Evolutionary conservation across 92 coral and sea anemone genomes (phyloP), one percentile per base, ranked within the genome.

Genomic region (Phenganax subtilis): DNA sequence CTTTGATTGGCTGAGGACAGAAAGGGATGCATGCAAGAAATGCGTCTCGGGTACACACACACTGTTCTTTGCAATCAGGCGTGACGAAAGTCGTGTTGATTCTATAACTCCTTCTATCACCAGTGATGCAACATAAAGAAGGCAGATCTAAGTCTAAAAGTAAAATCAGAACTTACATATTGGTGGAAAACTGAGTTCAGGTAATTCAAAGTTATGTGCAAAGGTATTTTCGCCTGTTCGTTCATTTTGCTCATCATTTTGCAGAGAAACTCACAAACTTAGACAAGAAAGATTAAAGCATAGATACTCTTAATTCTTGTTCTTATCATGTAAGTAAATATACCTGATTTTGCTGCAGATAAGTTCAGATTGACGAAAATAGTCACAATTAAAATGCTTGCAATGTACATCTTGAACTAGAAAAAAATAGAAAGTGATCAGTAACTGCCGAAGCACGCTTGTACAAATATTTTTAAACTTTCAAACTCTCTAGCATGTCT

Each of bases 31-130:
- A 75, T 6, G 64, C 80, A 75, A 75, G 62, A 55, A 55, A 59
- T 55, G 63, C 80, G 16, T 75, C 64, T 0, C 9, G 80, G 28
- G 80, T 75, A 57, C 80, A 75, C 12, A 75, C 80, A 75, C 80
- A 75, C 25, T 55, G 20, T 16, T 44, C n/a, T 59, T 55, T 55
- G 57, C 80, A 75, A 29, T 75, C 80, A 75, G 80, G 20, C 3
- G 80, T 75, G 55, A 59, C 30, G 57, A 75, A 75, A 7, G 80
- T 75, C 9, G 80, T 75, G 52, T 75, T 75, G 31, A 55, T 17
- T 54, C 25, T 28, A 25, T 55, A 75, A 55, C 57, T 75, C 1
- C 52, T 27, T 54, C 59, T 59, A 51, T 75, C 80, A n/a, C 64
- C 63, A 9, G 80, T 59, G 17, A 59, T 57, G 15, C 80, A 75